Evolutionary conservation across 2,113 vertebrate species (phyloP).

Genomic region (Myotis yumanensis): DNA sequence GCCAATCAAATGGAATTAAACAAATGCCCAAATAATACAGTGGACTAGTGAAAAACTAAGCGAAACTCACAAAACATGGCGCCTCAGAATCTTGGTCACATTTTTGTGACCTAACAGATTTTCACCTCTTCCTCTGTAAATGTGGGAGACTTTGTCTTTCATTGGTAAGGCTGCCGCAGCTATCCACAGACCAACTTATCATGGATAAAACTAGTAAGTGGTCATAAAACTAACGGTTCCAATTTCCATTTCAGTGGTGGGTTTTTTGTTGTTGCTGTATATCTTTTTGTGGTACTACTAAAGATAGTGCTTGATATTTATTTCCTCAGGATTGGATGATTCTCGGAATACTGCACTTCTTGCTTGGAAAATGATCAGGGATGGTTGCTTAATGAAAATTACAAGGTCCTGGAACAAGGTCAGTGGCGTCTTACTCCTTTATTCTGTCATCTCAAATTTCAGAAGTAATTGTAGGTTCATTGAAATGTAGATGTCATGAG

Average conservation of each 20-base stretch:
- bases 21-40: background rate
- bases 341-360: conserved; percentile 93
- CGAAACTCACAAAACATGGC: background rate
- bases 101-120: conserved; percentile 9
- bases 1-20: background rate
- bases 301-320: background rate
- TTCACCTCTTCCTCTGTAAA: background rate
- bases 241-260: background rate
- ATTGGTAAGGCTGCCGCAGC: background rate
- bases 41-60: conserved; percentile 12
- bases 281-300: background rate
- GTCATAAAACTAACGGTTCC: background rate
- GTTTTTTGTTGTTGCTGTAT: background rate
- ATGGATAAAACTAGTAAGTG: conserved; percentile 14
- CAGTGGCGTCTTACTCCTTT: conserved; percentile 81
- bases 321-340: conserved; percentile 91
- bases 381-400: conserved; percentile 93
- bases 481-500: conserved; percentile 37
- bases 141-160: background rate
- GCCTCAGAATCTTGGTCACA: background rate
- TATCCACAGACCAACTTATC: background rate
- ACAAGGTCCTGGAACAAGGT: conserved; percentile 92
- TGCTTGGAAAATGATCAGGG: conserved; percentile 92
- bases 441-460: conserved; percentile 59
- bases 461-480: conserved; percentile 34